Evolutionary conservation across 2,113 vertebrate genomes (phyloP).

Genomic region (Scopus umbretta): DNA sequence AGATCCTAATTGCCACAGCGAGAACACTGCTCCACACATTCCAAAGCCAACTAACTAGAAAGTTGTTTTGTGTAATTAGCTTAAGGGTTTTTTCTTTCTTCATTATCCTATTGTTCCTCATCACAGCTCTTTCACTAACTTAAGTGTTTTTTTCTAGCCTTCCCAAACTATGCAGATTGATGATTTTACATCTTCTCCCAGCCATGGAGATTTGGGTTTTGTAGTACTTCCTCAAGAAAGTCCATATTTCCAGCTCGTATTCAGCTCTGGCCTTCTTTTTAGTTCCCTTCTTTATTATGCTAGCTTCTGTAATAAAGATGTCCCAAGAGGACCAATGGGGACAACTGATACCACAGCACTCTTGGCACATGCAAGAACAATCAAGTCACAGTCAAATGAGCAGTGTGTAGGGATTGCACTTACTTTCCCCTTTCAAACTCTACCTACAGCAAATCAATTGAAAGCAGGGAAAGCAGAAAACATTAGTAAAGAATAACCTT

Average conservation of each 20-base stretch:
- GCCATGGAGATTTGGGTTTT: neutral
- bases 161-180: neutral
- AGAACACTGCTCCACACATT: neutral
- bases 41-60: neutral
- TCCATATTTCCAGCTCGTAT: neutral
- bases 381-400: neutral
- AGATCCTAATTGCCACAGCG: neutral
- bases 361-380: neutral
- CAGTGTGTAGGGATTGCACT: neutral
- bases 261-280: neutral
- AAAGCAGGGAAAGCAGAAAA: conserved; percentile 48
- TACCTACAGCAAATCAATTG: neutral
- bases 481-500: neutral
- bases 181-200: neutral
- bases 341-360: neutral
- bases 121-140: neutral
- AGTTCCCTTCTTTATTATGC: neutral
- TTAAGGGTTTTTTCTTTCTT: neutral
- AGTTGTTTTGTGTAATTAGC: neutral
- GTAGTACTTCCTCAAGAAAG: neutral
- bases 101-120: neutral
- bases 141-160: neutral
- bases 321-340: neutral
- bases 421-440: neutral
- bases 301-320: neutral